Base-by-base conservation (phyloP, 2,888 invertebrate species). In the Polydrusus cervinus region DNA sequence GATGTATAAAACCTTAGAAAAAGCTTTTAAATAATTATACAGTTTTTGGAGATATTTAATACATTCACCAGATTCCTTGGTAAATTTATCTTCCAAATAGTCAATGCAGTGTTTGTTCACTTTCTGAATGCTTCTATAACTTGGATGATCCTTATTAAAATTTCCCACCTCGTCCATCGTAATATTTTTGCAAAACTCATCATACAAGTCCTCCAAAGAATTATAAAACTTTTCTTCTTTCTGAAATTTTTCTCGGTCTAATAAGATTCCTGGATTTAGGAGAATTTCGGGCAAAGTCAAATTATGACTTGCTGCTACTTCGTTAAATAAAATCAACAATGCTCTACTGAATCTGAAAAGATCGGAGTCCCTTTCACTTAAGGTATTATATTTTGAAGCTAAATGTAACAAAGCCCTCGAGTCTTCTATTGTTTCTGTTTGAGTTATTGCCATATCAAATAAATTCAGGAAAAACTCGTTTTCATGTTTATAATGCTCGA, bases 1-100 rank as follows among this genome's bases (percentile, higher is more conserved):
- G 7, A 86, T 82, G 64, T 83, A 85, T 3, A 85, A 81, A 20
- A 91, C 83, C 80, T 89, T 89, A 0, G 89, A 88, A 43, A 91
- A 90, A 0, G 89, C 89, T 84, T 89, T 90, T 66, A 90, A 87
- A 80, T 91, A 91, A 83, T 89, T 90, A 80, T 89, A 90, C 76
- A 91, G 88, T 86, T 89, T 89, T 80, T 88, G 86, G 61, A 91
- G 83, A 81, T 90, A 91, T 70, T 80, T 81, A 7, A 76, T 72
- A 20, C 66, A 78, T 65, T 80, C 81, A 11, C 55, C 45, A 16
- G 14, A 9, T n/a, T 47, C 47, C 34, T 47, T 64, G 8, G 57
- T 11, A 16, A 34, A 43, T 16, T 20, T 57, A 30, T 68, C 40
- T 57, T 78, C 72, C 3, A 70, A 43, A 69, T 77, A 81, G 16